These are phyloP conservation scores for Montipora capricornis DNA, from an alignment of 64 coral and sea anemone genomes.

Conservation along the genomic window DNA sequence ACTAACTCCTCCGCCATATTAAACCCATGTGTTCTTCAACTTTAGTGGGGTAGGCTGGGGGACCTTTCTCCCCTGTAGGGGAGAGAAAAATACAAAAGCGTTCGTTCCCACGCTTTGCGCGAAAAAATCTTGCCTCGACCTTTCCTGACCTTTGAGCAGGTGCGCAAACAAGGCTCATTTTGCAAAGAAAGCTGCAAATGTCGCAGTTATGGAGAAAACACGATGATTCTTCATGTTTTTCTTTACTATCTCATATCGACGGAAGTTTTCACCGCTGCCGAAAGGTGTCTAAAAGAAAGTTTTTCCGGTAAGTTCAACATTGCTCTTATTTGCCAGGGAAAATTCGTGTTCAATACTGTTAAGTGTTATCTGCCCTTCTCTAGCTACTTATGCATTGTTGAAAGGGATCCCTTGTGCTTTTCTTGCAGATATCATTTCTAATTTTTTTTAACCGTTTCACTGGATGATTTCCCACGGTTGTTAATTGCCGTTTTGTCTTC, in stretches of 20 bases:
- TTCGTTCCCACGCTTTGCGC: not conserved
- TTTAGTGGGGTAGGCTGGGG: too few relatives aligned
- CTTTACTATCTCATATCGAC: not conserved
- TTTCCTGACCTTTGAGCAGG: not conserved
- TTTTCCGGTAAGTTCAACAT: not conserved
- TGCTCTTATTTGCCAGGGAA: too few relatives aligned
- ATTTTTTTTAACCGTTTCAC: too few relatives aligned
- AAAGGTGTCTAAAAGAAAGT: constrained; percentile 9
- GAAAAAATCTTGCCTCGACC: too few relatives aligned
- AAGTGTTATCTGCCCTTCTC: too few relatives aligned
- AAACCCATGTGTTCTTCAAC: not conserved
- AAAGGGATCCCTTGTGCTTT: too few relatives aligned
- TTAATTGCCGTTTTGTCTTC: too few relatives aligned
- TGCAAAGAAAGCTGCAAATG: not conserved
- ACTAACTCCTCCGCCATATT: constrained; percentile 63
- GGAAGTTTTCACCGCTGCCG: constrained; percentile 1
- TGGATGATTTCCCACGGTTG: too few relatives aligned
- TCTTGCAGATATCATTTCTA: too few relatives aligned
- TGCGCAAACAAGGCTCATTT: not conserved
- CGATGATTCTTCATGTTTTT: constrained; percentile 20
- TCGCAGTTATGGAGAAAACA: not conserved
- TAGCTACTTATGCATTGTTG: too few relatives aligned
- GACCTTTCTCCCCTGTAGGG: too few relatives aligned
- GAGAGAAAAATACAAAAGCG: not conserved
- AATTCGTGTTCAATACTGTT: too few relatives aligned